Evolutionary conservation across 2,888 invertebrate species (phyloP).

Genomic region (Chironomus tentans): DNA sequence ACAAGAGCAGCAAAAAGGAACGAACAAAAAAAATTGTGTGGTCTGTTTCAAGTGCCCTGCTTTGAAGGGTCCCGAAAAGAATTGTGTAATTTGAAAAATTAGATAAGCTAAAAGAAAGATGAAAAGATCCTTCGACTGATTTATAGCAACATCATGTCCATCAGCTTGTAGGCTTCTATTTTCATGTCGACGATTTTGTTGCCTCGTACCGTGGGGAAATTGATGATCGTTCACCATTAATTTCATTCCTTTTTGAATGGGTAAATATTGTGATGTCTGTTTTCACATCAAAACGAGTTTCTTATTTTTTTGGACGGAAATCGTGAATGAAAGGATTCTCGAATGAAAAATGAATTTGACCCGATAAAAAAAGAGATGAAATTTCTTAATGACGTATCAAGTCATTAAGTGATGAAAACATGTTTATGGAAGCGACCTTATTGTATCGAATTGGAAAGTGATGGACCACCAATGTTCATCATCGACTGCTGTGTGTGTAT

Average conservation of each 20-base stretch:
- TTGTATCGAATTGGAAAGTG: no score
- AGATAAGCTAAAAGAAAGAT: conserved; percentile 7
- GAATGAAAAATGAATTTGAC: background rate
- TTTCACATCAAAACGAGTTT: background rate
- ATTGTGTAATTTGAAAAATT: conserved; percentile 19
- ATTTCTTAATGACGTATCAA: background rate
- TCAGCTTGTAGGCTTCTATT: background rate
- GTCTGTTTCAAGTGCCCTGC: conserved; percentile 1
- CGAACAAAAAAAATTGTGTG: conserved; percentile 14
- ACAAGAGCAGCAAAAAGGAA: background rate
- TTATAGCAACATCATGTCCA: conserved; percentile 22
- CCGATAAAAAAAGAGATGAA: no score
- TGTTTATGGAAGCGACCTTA: background rate
- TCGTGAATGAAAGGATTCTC: conserved; percentile 4
- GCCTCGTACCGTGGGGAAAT: background rate
- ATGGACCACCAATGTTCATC: background rate
- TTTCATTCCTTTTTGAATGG: background rate
- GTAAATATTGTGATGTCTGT: conserved; percentile 19
- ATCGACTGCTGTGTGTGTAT: background rate
- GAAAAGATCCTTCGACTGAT: conserved; percentile 1
- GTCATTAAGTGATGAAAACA: conserved; percentile 14
- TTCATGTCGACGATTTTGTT: background rate
- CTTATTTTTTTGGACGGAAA: background rate
- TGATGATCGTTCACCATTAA: conserved; percentile 6
- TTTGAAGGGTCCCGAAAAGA: conserved; percentile 12